Conservation (phyloP, 2,113 vertebrate genomes). For the Catagonus wagneri region DNA sequence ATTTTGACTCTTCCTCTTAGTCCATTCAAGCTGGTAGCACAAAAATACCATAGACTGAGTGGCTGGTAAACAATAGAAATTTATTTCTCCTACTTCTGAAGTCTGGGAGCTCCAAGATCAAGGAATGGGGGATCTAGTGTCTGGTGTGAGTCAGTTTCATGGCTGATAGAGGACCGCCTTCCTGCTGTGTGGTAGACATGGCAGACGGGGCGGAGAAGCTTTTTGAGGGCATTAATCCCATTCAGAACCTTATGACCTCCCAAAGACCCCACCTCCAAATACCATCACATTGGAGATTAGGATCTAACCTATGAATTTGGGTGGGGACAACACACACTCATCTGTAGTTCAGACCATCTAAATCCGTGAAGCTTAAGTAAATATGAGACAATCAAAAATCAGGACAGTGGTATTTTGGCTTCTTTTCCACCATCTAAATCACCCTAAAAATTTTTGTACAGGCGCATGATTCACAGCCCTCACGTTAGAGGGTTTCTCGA, state of each 20-base stretch:
- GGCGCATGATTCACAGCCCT: neutral
- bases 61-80: neutral
- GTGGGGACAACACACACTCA: neutral
- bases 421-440: neutral
- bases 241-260: neutral
- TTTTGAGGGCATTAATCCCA: neutral
- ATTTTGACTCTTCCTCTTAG: constrained; percentile 24
- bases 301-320: neutral
- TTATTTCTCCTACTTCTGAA: neutral
- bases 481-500: constrained; percentile 35
- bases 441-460: neutral
- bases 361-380: neutral
- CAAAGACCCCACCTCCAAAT: neutral
- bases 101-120: neutral
- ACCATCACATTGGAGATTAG: neutral
- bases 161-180: neutral
- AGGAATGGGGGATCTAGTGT: neutral
- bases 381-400: neutral
- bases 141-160: neutral
- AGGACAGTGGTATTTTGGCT: neutral
- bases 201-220: neutral
- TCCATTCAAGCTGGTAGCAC: neutral
- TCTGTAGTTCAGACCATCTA: neutral
- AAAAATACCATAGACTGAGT: neutral
- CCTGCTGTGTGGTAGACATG: no score